Conservation (phyloP, 1,140 invertebrate species). For the Acromyrmex charruanus region DNA sequence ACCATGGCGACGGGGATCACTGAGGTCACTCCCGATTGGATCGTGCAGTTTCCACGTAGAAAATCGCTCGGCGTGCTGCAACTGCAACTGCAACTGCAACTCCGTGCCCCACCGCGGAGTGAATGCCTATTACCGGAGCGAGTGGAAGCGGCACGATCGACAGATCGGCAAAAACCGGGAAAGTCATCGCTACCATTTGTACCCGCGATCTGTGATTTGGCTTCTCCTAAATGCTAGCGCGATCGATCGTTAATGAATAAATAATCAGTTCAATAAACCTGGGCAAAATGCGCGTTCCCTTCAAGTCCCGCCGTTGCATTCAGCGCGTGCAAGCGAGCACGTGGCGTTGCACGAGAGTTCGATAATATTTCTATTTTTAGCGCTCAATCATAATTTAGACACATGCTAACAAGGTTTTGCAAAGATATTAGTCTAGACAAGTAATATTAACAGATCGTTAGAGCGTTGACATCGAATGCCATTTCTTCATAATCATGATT, state of each 20-base stretch:
- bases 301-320: background rate
- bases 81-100: conserved; percentile 65
- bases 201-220: conserved; percentile 60
- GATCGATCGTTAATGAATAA: conserved; percentile 62
- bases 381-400: background rate
- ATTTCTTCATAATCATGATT: background rate
- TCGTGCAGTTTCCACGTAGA: conserved; percentile 76
- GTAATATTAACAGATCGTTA: background rate
- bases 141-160: conserved; percentile 66
- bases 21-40: conserved; percentile 70
- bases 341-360: conserved; percentile 29
- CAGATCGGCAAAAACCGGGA: conserved; percentile 67
- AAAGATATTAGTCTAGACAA: background rate
- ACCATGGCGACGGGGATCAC: conserved; percentile 65
- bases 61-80: conserved; percentile 75
- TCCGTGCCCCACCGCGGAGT: conserved; percentile 43
- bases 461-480: background rate
- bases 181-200: conserved; percentile 63
- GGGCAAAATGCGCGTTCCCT: conserved; percentile 37
- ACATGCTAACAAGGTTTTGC: background rate
- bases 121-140: conserved; percentile 68
- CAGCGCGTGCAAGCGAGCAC: conserved; percentile 40
- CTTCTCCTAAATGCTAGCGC: conserved; percentile 10
- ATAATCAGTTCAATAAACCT: conserved; percentile 20
- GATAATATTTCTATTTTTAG: conserved; percentile 37